phyloP scores from a whole-genome alignment of 2,113 vertebrate species.

The Chionis minor region DNA sequence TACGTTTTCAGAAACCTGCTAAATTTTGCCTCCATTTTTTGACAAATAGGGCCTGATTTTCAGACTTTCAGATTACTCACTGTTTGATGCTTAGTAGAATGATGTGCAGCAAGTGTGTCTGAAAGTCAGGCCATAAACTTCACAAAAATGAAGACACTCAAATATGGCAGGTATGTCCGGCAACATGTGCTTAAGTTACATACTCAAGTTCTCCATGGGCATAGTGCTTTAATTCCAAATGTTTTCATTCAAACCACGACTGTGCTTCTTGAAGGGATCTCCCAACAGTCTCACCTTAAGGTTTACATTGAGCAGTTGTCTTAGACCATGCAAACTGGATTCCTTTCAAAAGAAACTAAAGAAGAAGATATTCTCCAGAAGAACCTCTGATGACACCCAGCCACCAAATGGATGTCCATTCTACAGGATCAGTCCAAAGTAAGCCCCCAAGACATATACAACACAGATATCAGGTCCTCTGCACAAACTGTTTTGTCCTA shows the following conservation, averaged over 20 bases:
- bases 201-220: rapidly evolving
- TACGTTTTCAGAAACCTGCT: neutral
- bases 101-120: neutral
- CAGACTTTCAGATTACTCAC: neutral
- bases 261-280: neutral
- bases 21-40: neutral
- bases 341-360: neutral
- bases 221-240: neutral
- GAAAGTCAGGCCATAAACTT: neutral
- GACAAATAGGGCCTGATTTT: neutral
- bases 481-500: neutral
- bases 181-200: neutral
- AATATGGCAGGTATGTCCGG: neutral
- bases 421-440: neutral
- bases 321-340: neutral
- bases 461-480: neutral
- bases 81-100: neutral
- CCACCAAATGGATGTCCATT: neutral
- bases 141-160: neutral
- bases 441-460: neutral
- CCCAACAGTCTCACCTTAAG: neutral
- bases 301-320: neutral
- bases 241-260: neutral
- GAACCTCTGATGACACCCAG: neutral
- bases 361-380: neutral